A percentile compares a stretch with the other conserved stretches of the same genome.
Evolutionary conservation across 2,888 invertebrate species (phyloP).

Genomic region (Stomorhina lunata): DNA sequence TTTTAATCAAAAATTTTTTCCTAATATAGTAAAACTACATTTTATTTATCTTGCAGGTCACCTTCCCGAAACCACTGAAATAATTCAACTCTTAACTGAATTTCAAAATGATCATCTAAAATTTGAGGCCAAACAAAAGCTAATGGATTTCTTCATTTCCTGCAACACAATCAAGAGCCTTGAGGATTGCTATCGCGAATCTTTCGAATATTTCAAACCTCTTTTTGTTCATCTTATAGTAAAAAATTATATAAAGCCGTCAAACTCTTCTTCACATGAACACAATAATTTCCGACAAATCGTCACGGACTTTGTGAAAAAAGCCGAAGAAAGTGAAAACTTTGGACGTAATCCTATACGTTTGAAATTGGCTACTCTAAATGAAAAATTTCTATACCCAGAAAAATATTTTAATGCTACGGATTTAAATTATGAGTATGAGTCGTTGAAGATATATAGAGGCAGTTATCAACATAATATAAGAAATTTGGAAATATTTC

Average conservation of each 20-base stretch:
- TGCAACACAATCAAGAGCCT: constrained; percentile 73
- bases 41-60: constrained; percentile 70
- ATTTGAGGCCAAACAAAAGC: constrained; percentile 77
- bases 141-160: constrained; percentile 76
- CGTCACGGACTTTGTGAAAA: constrained; percentile 70
- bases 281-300: constrained; percentile 71
- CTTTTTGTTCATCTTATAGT: constrained; percentile 76
- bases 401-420: constrained; percentile 71
- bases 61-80: constrained; percentile 70
- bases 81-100: constrained; percentile 73
- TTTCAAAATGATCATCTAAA: constrained; percentile 73
- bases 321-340: constrained; percentile 67
- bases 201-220: constrained; percentile 76
- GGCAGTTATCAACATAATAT: constrained; percentile 77
- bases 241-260: constrained; percentile 71
- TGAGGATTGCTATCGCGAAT: constrained; percentile 77
- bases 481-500: constrained; percentile 72
- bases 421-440: constrained; percentile 74
- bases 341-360: constrained; percentile 68
- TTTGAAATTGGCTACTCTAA: constrained; percentile 69
- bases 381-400: constrained; percentile 72
- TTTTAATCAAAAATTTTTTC: too few relatives aligned
- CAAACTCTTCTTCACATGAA: constrained; percentile 70
- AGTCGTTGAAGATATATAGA: constrained; percentile 71
- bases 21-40: too few relatives aligned